Evolutionary conservation across 1,140 invertebrate species (phyloP).

Genomic region (Archivesica marissinica): DNA sequence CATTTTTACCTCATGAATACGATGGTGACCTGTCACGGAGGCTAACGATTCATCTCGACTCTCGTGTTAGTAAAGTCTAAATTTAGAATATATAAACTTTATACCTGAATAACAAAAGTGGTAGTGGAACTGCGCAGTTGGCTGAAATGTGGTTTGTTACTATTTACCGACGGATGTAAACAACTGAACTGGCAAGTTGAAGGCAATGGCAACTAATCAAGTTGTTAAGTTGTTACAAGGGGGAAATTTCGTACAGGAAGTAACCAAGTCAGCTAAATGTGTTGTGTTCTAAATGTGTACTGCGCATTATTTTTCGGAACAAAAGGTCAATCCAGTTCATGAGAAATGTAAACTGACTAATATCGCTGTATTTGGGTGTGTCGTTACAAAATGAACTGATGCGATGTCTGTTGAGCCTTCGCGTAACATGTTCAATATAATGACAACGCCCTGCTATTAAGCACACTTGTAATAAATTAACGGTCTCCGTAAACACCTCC

Average conservation of each 20-base stretch:
- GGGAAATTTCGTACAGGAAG: slow-evolving; percentile 21
- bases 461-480: background rate
- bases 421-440: slow-evolving; percentile 12
- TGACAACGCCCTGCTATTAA: slow-evolving; percentile 12
- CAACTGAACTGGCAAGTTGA: background rate
- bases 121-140: slow-evolving; percentile 59
- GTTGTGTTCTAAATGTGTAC: background rate
- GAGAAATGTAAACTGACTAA: slow-evolving; percentile 22
- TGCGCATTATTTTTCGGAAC: slow-evolving; percentile 10
- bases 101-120: slow-evolving; percentile 46
- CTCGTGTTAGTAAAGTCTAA: slow-evolving; percentile 31
- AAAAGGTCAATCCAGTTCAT: background rate
- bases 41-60: slow-evolving; percentile 32
- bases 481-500: too few species aligned
- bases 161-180: slow-evolving; percentile 41
- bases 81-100: slow-evolving; percentile 37
- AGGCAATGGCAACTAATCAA: slow-evolving; percentile 41
- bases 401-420: background rate
- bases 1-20: slow-evolving; percentile 26
- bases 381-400: background rate
- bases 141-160: slow-evolving; percentile 49
- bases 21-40: slow-evolving; percentile 34
- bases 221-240: background rate
- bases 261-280: slow-evolving; percentile 5
- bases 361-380: background rate